Evolutionary conservation across 2,888 invertebrate genomes (phyloP).

Genomic region (Rhingia rostrata): DNA sequence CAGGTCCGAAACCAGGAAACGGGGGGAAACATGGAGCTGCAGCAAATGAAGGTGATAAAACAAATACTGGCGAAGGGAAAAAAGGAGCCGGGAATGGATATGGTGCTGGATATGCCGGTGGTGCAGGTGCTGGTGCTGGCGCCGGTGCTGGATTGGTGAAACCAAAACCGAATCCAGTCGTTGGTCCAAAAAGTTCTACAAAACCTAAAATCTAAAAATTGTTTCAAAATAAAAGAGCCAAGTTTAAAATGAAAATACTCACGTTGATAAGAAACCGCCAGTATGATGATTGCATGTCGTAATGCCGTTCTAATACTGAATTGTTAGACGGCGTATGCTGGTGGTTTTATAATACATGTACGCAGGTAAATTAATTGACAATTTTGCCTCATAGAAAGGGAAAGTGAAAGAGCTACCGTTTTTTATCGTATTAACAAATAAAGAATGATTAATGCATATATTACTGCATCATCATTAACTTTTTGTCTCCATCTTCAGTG

Average conservation of each 20-base stretch:
- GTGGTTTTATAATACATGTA: constrained; percentile 14
- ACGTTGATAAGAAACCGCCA: constrained; percentile 18
- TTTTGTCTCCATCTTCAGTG: constrained; percentile 9
- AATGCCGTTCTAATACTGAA: too few relatives aligned
- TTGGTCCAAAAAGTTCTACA: not conserved
- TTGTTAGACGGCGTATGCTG: not conserved
- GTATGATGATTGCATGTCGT: not conserved
- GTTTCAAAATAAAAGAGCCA: not conserved
- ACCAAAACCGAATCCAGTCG: constrained; percentile 45
- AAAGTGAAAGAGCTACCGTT: constrained; percentile 25
- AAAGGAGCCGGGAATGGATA: constrained; percentile 14
- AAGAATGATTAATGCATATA: not conserved
- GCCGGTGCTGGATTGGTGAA: not conserved
- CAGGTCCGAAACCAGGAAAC: not conserved
- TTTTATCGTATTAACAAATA: not conserved
- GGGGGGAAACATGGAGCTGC: constrained; percentile 20
- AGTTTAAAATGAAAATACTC: not conserved
- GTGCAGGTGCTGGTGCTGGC: constrained; percentile 15
- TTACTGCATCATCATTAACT: constrained; percentile 25
- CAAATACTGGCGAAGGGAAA: constrained; percentile 23
- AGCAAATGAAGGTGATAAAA: constrained; percentile 16
- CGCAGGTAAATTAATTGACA: not conserved
- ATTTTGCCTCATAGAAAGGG: constrained; percentile 43
- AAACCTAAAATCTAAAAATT: constrained; percentile 26
- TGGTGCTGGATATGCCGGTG: constrained; percentile 27